Percentiles rank a stretch among this genome's conserved stretches.
Conservation (phyloP, 2,888 invertebrate species). For the Papilio demoleus region DNA sequence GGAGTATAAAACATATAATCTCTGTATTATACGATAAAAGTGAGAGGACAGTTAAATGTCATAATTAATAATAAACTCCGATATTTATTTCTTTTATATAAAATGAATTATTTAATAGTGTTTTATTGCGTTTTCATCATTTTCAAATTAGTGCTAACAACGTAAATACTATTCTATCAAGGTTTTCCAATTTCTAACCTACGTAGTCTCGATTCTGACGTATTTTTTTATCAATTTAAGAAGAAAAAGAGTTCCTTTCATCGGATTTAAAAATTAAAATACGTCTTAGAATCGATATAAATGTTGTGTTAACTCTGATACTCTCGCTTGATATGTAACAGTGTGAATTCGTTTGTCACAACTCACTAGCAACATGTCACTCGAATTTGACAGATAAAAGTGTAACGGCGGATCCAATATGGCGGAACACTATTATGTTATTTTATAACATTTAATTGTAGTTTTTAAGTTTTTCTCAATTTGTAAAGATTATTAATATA, state of each 20-base stretch:
- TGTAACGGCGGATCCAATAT: not conserved
- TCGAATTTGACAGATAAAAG: not conserved
- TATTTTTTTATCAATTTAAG: constrained; percentile 23
- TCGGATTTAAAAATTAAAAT: constrained; percentile 19
- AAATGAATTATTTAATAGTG: too few relatives aligned
- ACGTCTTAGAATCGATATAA: constrained; percentile 37
- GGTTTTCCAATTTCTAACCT: constrained; percentile 18
- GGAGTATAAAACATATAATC: too few relatives aligned
- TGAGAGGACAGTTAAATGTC: too few relatives aligned
- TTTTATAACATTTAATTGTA: not conserved
- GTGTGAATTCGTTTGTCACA: constrained; percentile 11
- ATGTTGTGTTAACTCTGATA: constrained; percentile 29
- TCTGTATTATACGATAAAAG: too few relatives aligned
- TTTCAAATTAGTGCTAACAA: not conserved
- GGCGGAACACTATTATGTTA: not conserved
- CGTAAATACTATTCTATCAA: not conserved
- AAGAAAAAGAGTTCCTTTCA: constrained; percentile 10
- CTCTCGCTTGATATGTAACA: constrained; percentile 28
- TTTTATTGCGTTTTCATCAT: too few relatives aligned
- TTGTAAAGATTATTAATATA: too few relatives aligned
- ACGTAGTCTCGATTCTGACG: constrained; percentile 36
- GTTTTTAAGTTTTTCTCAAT: too few relatives aligned
- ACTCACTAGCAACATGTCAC: not conserved
- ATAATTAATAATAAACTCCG: too few relatives aligned
- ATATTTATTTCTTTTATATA: too few relatives aligned